phyloP scores from a whole-genome alignment of 1,140 invertebrate genomes.

The Drosophila ogumai region DNA sequence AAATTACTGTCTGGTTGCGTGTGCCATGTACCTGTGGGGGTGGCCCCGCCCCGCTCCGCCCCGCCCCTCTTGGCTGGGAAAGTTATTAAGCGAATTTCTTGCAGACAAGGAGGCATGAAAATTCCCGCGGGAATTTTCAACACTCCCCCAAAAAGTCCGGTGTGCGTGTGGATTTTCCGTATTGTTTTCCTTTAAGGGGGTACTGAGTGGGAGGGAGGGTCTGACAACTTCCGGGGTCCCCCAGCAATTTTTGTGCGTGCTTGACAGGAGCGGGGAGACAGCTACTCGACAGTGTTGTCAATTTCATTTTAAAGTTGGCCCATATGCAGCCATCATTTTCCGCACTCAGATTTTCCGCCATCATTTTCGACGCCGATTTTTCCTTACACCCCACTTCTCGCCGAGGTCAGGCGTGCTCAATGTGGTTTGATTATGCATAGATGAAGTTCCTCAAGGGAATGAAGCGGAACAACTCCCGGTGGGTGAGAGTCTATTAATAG shows the following conservation, averaged over 20 bases:
- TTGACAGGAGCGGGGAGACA: slow-evolving; percentile 32
- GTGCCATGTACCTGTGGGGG: slow-evolving; percentile 42
- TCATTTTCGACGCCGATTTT: slow-evolving; percentile 30
- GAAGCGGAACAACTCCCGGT: not conserved
- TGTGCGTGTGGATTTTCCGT: slow-evolving; percentile 40
- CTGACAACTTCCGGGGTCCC: slow-evolving; percentile 51
- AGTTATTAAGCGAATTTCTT: slow-evolving; percentile 82
- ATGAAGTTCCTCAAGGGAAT: slow-evolving; percentile 34
- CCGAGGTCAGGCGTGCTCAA: slow-evolving; percentile 15
- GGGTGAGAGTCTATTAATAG: slow-evolving; percentile 34
- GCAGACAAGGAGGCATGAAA: slow-evolving; percentile 72
- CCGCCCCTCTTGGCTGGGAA: slow-evolving; percentile 29
- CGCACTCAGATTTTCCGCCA: slow-evolving; percentile 29
- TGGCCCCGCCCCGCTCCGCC: slow-evolving; percentile 4
- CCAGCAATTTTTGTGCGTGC: slow-evolving; percentile 44
- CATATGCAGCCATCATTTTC: slow-evolving; percentile 61
- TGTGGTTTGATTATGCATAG: slow-evolving; percentile 45
- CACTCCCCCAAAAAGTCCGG: slow-evolving; percentile 41
- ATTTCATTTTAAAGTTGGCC: slow-evolving; percentile 74
- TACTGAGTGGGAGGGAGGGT: not conserved
- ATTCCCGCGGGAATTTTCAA: slow-evolving; percentile 79
- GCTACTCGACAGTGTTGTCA: slow-evolving; percentile 74
- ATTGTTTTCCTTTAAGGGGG: slow-evolving; percentile 37
- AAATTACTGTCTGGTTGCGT: slow-evolving; percentile 80
- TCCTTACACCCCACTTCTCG: not conserved